Conservation (phyloP, 2,113 vertebrate species). For the Datnioides undecimradiatus region DNA sequence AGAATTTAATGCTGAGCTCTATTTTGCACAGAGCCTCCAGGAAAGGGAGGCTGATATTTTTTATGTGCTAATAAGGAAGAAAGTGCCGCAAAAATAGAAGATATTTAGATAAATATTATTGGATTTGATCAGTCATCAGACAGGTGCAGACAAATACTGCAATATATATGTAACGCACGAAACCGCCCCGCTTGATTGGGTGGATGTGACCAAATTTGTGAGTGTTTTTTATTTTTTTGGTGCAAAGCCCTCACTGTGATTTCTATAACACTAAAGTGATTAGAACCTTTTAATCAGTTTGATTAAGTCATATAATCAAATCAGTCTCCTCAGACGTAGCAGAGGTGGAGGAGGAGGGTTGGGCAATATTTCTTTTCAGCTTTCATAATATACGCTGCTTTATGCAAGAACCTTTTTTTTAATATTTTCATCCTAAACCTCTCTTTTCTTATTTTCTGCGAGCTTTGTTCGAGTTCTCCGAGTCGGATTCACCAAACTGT, state of each 20-base stretch:
- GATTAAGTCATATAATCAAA: not conserved
- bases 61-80: no score
- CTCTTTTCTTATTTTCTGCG: not conserved
- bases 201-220: not conserved
- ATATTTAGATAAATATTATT: no score
- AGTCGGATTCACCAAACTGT: not conserved
- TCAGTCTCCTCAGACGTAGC: not conserved
- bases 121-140: no score
- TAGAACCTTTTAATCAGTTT: not conserved
- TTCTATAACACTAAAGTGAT: not conserved
- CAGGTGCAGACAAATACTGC: not conserved
- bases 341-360: not conserved
- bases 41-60: no score
- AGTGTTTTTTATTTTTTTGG: not conserved
- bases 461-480: not conserved
- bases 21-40: not conserved
- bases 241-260: not conserved
- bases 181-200: not conserved
- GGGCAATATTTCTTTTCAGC: no score
- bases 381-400: not conserved
- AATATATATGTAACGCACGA: no score
- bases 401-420: not conserved
- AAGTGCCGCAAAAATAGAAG: no score
- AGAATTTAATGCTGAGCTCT: no score
- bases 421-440: not conserved